Evolutionary conservation across 2,113 vertebrate genomes (phyloP), one percentile per base, ranked within the genome.

Genomic region (Sander vitreus): DNA sequence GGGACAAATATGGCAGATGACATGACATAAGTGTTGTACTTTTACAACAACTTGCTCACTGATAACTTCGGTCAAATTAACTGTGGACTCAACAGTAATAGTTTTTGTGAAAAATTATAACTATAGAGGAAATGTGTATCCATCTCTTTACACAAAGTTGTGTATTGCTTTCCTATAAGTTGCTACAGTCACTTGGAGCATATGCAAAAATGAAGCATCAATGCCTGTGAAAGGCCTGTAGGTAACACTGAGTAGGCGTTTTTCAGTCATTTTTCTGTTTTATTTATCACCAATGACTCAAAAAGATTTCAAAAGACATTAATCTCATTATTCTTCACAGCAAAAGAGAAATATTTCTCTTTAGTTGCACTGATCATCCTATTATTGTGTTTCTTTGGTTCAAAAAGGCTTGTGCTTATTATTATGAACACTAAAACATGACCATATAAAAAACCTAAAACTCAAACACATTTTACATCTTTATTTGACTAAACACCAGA

Each of bases 251-350:
- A 48, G 43, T 11, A 64, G 53, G 58, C 1, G 14, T 27, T 6
- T 51, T 19, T n/a, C n/a, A n/a, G n/a, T n/a, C 50, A 5, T 12
- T 23, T 80, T 27, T 58, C 23, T 62, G 10, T 53, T 36, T 53
- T 72, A 39, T 68, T 86, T 85, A 66, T 85, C 54, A 57, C 73
- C 60, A 80, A 47, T 53, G 63, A 60, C 68, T 62, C 45, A 19
- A 60, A 60, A 77, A 36, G 10, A 23, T 73, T 47, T 74, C 30
- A 76, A 72, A 71, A 62, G 36, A 73, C 66, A 64, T 27, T 9
- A 51, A 67, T 65, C 3, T 74, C 4, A 47, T 64, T 70, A 14
- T 12, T 55, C 27, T 54, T 5, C 51, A 30, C n/a, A 60, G 27
- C 16, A 30, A 1, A 18, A 3, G 18, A 51, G 1, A 19, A 21